phyloP scores from a whole-genome alignment of 2,888 invertebrate species.

The Drosophila incognita region DNA sequence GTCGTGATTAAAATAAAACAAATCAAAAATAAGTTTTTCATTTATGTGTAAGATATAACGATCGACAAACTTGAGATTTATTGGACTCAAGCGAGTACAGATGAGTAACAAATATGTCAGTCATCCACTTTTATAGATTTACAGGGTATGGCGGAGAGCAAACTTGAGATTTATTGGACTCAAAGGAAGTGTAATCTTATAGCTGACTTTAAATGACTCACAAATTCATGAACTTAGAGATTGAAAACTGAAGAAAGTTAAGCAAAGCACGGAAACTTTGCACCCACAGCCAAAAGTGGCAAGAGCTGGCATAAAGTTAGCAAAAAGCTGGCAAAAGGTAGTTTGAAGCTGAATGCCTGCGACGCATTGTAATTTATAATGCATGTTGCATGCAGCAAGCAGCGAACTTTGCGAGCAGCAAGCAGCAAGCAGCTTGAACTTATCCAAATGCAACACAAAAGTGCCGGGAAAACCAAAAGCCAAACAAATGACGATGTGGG shows the following conservation, averaged over 20 bases:
- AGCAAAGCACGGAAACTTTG: slow-evolving; percentile 21
- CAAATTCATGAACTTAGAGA: slow-evolving; percentile 23
- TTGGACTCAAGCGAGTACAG: background rate
- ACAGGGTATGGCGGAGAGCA: background rate
- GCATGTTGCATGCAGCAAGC: slow-evolving; percentile 31
- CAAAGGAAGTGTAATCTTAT: slow-evolving; percentile 28
- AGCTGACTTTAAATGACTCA: slow-evolving; percentile 23
- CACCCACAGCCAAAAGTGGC: slow-evolving; percentile 2
- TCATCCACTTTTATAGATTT: background rate
- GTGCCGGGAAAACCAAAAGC: slow-evolving; percentile 14
- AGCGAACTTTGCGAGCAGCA: slow-evolving; percentile 25
- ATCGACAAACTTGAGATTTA: background rate
- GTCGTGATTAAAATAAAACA: no score
- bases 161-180: background rate
- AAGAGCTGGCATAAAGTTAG: slow-evolving; percentile 1
- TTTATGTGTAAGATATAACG: no score
- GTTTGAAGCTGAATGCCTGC: slow-evolving; percentile 25
- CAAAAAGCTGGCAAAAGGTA: slow-evolving; percentile 6
- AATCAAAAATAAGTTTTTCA: no score
- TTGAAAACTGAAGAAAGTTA: slow-evolving; percentile 13
- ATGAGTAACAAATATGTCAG: fast-evolving
- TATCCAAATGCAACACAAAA: slow-evolving; percentile 39
- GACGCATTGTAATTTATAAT: slow-evolving; percentile 50
- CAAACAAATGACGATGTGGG: slow-evolving; percentile 16
- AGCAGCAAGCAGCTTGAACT: slow-evolving; percentile 30